Evolutionary conservation across 2,797 vertebrate genomes (phyloP).

Genomic region (Paguma larvata): DNA sequence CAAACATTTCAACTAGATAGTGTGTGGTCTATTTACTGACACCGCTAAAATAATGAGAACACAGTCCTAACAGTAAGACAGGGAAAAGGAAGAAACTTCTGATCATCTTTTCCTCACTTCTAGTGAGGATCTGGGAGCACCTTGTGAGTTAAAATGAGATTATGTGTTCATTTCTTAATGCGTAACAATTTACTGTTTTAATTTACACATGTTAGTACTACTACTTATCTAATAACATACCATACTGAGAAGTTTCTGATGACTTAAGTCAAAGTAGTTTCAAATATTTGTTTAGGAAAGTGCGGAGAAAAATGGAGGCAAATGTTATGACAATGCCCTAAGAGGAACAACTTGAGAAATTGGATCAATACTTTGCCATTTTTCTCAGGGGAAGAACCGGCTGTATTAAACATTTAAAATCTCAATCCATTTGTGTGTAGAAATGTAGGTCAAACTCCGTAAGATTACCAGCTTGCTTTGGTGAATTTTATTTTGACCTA

Average conservation of each 20-base stretch:
- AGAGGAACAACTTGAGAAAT: constrained; percentile 54
- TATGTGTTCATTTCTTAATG: neutral
- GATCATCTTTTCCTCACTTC: neutral
- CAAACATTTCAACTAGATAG: neutral
- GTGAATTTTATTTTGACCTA: neutral
- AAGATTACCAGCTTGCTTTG: neutral
- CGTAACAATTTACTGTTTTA: neutral
- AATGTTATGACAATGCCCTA: neutral
- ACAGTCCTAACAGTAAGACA: neutral
- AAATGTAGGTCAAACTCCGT: neutral
- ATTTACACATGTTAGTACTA: neutral
- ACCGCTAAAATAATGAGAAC: constrained; percentile 6
- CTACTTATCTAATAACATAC: neutral
- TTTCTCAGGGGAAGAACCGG: neutral
- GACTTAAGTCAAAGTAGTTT: neutral
- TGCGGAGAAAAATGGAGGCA: neutral
- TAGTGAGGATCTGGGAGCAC: neutral
- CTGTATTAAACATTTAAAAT: neutral
- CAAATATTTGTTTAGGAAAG: neutral
- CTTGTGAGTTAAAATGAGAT: neutral
- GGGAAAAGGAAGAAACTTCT: neutral
- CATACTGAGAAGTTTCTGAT: neutral
- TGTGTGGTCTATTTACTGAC: neutral
- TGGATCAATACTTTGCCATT: neutral
- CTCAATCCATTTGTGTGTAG: neutral